Base-by-base conservation (phyloP, 2,888 invertebrate genomes). In the Adelphocoris suturalis region DNA sequence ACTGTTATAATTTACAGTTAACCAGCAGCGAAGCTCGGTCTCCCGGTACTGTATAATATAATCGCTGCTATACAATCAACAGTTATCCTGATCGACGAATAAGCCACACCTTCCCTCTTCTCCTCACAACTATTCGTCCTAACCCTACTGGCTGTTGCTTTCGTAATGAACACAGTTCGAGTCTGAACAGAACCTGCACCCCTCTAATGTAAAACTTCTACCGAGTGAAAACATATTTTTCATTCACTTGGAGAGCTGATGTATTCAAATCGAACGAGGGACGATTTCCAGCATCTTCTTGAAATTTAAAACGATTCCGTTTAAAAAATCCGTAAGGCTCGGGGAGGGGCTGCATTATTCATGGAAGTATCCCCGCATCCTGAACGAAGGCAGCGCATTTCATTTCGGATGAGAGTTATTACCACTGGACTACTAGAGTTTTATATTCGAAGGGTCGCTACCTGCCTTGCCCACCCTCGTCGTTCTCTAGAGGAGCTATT, bases 261-360 rank as follows among this genome's bases (percentile, higher is more conserved):
- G 55, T 86, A 86, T 86, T 86, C 76, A 68, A 86, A 86, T 86
- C 75, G 76, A 75, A 61, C 23, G 28, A 19, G 46, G 76, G 47
- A 75, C 86, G 68, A 37, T 75, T 76, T 86, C 86, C 82, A 85
- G 28, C 37, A 61, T 27, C 85, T 55, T 85, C 76, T 86, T 86
- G 23, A 86, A 68, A 86, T 86, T 86, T 86, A 86, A 86, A 86
- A 48, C 68, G 75, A 48, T 28, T 48, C 85, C 57, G 85, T 85
- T 86, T 86, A 46, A 86, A 52, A 86, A 68, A 68, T 75, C 68
- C 86, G 2, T 27, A 37, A 37, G 78, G 16, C 76, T 14, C 28
- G 52, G n/a, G 55, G 46, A n/a, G 13, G 27, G 61, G 57, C 16
- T 85, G 61, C 37, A 55, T 85, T 85, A 85, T 85, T 85, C 85